Base-by-base conservation (phyloP, 2,888 invertebrate genomes). In the Drosophila mimica region DNA sequence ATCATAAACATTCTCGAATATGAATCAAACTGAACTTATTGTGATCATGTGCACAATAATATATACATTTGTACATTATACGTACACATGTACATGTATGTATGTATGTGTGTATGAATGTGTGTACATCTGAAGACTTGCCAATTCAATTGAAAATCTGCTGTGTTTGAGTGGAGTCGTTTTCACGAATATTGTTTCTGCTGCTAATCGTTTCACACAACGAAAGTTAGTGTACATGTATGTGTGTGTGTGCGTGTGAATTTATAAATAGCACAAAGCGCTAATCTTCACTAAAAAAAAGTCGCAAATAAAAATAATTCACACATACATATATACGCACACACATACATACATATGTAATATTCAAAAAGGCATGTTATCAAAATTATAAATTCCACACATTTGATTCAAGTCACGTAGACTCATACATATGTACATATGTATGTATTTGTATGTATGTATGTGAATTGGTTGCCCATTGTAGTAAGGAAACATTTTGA, bases 361-460 rank as follows among this genome's bases (percentile, higher is more conserved):
- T 17, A 49, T 31, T 48, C 49, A 40, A 59, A 70, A 65, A 57
- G 34, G 43, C 63, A 62, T 78, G 40, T 72, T 77, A 74, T 77
- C 66, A 78, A 70, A 74, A 78, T 63, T 66, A 57, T 58, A 78
- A 77, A 70, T 74, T 59, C 43, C 59, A 36, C 43, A 30, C 64
- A 60, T 62, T 70, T 62, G 60, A 76, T 76, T 65, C 36, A 34
- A 74, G 79, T 74, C 66, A 78, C 69, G 73, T 69, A 69, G 57
- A 48, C 33, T 49, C 8, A 73, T 34, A 57, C 20, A 31, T 13
- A 56, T 25, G 25, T 13, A 68, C 15, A 36, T 46, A 38, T 30
- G 17, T 36, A 53, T 25, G 25, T 25, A 25, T 25, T 2, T 25
- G 3, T 25, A 25, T 38, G 6, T 34, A 53, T 63, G 76, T 13